phyloP scores from a whole-genome alignment of 2,113 vertebrate genomes.

The Siphamia tubifer region DNA sequence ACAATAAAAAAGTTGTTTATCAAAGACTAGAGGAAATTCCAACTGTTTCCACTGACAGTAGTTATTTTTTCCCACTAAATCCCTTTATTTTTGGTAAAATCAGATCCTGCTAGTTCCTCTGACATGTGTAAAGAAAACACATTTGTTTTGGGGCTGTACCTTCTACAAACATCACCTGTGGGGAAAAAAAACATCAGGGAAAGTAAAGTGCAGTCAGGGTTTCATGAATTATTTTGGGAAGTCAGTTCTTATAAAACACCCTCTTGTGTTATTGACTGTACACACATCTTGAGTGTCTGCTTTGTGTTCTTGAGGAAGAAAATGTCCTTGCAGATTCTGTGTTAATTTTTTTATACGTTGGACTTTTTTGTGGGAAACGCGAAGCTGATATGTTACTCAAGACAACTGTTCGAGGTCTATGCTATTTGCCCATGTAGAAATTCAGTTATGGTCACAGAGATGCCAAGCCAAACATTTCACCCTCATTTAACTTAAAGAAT shows the following conservation, averaged over 20 bases:
- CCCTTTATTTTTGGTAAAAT: neutral
- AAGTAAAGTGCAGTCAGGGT: neutral
- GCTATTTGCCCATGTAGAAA: slow-evolving; percentile 2
- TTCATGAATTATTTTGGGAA: neutral
- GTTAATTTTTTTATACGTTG: no score
- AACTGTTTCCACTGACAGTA: neutral
- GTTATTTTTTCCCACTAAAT: neutral
- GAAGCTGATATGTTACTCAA: neutral
- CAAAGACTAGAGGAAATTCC: neutral
- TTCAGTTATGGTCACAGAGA: neutral
- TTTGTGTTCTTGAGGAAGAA: neutral
- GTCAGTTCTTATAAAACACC: no score
- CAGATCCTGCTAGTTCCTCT: neutral
- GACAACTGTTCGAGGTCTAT: neutral
- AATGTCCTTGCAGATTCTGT: neutral
- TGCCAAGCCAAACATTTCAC: slow-evolving; percentile 5
- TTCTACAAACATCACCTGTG: no score
- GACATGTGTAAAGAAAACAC: no score
- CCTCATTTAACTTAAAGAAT: no score
- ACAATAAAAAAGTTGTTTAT: no score
- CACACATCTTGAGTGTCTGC: neutral
- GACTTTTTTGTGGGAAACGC: no score
- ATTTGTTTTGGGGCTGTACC: no score
- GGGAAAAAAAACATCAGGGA: no score
- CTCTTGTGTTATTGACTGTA: no score